Conservation (phyloP, 2,888 invertebrate genomes). For the Ametastegia equiseti region DNA sequence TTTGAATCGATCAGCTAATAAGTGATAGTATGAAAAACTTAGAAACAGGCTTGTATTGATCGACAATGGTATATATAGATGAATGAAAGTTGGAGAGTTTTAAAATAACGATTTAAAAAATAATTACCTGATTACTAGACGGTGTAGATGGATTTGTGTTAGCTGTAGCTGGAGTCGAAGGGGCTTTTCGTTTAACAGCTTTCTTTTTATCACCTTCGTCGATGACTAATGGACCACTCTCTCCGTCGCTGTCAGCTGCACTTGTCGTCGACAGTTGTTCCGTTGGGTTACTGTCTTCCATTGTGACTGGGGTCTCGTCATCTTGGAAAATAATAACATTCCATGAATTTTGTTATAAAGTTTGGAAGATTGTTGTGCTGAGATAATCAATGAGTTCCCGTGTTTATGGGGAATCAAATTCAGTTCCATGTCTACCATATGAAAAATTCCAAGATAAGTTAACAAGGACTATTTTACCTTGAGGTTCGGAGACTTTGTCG, state of each 20-base stretch:
- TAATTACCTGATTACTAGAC: conserved; percentile 61
- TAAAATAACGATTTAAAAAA: neutral
- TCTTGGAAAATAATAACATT: neutral
- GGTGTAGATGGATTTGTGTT: conserved; percentile 54
- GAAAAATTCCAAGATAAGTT: too few species aligned
- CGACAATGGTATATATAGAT: neutral
- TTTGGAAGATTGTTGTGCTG: neutral
- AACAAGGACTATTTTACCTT: conserved; percentile 2
- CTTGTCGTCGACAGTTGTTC: conserved; percentile 25
- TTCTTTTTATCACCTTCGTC: conserved; percentile 73
- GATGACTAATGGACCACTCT: conserved; percentile 70
- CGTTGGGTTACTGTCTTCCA: conserved; percentile 11
- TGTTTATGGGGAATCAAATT: neutral
- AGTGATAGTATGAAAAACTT: neutral
- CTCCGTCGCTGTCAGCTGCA: conserved; percentile 66
- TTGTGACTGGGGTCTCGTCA: neutral
- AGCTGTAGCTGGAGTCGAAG: conserved; percentile 56
- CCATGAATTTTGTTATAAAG: neutral
- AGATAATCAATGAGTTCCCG: neutral
- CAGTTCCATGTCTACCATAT: neutral
- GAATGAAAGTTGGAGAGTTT: neutral
- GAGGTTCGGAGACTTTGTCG: neutral
- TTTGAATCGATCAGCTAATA: neutral
- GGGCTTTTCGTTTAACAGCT: conserved; percentile 66
- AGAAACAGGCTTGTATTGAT: neutral